Evolutionary conservation across 1,140 invertebrate genomes (phyloP).

Genomic region (Kradibia gibbosae): DNA sequence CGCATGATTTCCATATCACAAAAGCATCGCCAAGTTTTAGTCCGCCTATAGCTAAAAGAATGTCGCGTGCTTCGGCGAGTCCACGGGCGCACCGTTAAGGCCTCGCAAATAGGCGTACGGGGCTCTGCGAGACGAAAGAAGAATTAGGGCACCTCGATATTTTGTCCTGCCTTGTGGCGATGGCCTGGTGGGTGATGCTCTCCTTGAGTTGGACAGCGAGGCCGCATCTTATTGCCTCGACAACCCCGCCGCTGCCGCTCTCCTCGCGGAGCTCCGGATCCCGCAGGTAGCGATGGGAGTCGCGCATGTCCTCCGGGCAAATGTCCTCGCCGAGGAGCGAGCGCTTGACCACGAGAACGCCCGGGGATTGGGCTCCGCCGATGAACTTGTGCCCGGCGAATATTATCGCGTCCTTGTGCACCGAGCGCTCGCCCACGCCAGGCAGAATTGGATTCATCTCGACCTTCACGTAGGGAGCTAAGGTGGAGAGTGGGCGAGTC

Average conservation of each 20-base stretch:
- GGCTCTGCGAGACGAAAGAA: background rate
- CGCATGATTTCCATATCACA: no score
- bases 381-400: slow-evolving; percentile 94
- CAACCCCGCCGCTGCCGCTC: slow-evolving; percentile 87
- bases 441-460: slow-evolving; percentile 89
- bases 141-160: slow-evolving; percentile 69
- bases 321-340: slow-evolving; percentile 71
- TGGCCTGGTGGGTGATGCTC: slow-evolving; percentile 81
- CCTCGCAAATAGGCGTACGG: background rate
- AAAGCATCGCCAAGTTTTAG: no score
- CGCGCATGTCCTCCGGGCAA: slow-evolving; percentile 66
- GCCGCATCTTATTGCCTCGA: slow-evolving; percentile 88
- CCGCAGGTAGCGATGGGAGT: slow-evolving; percentile 66
- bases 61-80: no score
- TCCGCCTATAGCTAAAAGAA: no score
- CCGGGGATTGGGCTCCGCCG: slow-evolving; percentile 90
- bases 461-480: slow-evolving; percentile 84
- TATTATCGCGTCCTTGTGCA: slow-evolving; percentile 91
- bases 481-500: background rate
- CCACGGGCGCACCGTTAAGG: no score
- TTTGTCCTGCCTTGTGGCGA: slow-evolving; percentile 82
- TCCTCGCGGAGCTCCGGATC: slow-evolving; percentile 82
- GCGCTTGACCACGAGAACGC: slow-evolving; percentile 75
- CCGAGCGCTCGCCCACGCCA: slow-evolving; percentile 78
- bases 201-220: slow-evolving; percentile 91